Conservation (phyloP, 2,888 invertebrate species). For the Drosophila buzzatii region DNA sequence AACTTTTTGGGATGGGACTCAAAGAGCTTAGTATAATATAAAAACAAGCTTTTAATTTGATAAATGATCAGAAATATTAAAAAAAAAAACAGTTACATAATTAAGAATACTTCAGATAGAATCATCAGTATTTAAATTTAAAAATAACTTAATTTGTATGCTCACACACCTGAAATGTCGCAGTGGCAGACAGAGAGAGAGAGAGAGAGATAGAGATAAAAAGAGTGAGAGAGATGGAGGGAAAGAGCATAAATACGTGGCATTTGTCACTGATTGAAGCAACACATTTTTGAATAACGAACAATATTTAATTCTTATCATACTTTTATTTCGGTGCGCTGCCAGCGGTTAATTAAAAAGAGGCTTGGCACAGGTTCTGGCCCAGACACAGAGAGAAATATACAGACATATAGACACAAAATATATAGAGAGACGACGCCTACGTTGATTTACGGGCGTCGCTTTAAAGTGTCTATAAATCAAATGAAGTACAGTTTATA, state of each 20-base stretch:
- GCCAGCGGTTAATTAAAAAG: slow-evolving; percentile 53
- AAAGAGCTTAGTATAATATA: not conserved
- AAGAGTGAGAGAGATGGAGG: not conserved
- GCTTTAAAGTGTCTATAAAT: slow-evolving; percentile 70
- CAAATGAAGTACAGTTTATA: slow-evolving; percentile 60
- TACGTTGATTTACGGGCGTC: slow-evolving; percentile 69
- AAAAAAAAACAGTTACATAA: not conserved
- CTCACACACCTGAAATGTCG: slow-evolving; percentile 24
- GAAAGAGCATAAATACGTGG: slow-evolving; percentile 6
- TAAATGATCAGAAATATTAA: not conserved
- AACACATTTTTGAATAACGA: slow-evolving; percentile 23
- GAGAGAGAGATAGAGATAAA: too few species aligned
- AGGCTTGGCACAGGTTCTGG: slow-evolving; percentile 47
- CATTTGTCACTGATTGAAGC: slow-evolving; percentile 47
- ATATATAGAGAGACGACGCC: slow-evolving; percentile 35
- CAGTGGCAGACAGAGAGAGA: not conserved
- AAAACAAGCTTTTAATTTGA: not conserved
- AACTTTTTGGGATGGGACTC: not conserved
- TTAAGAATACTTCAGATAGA: not conserved
- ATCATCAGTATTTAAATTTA: not conserved
- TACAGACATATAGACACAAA: not conserved
- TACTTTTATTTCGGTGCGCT: slow-evolving; percentile 5
- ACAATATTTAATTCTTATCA: slow-evolving; percentile 40
- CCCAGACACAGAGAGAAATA: slow-evolving; percentile 20
- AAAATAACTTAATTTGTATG: slow-evolving; percentile 40